Conservation (phyloP, 2,797 vertebrate species). For the Acanthiza pusilla region DNA sequence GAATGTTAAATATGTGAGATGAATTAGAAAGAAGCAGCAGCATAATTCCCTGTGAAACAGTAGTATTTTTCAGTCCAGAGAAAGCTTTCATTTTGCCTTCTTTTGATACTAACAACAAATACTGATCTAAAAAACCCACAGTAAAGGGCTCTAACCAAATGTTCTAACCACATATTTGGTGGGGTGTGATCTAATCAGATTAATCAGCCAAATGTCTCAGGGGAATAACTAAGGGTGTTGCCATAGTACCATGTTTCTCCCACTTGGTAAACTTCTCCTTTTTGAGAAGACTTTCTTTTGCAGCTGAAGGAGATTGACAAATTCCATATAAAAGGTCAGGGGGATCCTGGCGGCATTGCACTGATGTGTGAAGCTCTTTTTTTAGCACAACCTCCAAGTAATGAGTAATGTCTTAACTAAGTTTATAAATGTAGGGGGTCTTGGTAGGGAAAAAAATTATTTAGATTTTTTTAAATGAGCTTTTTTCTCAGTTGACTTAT, state of each 20-base stretch:
- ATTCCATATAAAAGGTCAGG: not conserved
- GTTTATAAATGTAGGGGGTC: not conserved
- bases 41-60: not conserved
- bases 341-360: not conserved
- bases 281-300: not conserved
- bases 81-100: not conserved
- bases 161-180: not conserved
- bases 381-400: not conserved
- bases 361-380: not conserved
- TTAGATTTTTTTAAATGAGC: not conserved
- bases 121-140: not conserved
- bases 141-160: not conserved
- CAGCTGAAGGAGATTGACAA: not conserved
- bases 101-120: not conserved
- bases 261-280: not conserved
- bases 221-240: not conserved
- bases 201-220: not conserved
- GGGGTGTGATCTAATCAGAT: not conserved
- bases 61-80: not conserved
- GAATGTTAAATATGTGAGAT: not conserved
- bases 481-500: not conserved
- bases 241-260: not conserved
- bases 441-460: not conserved
- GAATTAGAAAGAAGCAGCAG: not conserved
- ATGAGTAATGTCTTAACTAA: not conserved